Evolutionary conservation across 2,888 invertebrate genomes (phyloP), one percentile per base, ranked within the genome.

Genomic region (Pollenia angustigena): DNA sequence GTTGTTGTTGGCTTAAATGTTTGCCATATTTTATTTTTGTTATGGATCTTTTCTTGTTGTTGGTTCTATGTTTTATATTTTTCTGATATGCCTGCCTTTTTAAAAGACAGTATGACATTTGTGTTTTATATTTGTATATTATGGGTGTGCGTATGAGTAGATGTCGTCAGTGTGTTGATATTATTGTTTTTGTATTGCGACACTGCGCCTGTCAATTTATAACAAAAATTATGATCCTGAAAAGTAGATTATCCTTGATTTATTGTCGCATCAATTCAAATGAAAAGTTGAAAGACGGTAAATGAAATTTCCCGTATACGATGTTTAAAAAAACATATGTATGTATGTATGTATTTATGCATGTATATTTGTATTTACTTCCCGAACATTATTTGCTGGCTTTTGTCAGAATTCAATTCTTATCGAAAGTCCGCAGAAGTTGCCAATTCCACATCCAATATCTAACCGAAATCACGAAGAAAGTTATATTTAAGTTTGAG

Each of bases 201-300:
- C 81, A 87, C 84, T 87, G 87, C 84, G 87, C 85, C 91, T 92
- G 93, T 92, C 93, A 92, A 93, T 93, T 92, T 91, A 90, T 74
- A 91, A 93, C 91, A 92, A 90, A 93, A 93, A 92, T 93, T 93
- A 92, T 93, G 93, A 93, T 92, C 90, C 92, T 91, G 90, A 91
- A 91, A 93, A 93, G 92, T 93, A 92, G 93, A 92, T 93, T 92
- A 92, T 93, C 93, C 91, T 92, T 93, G 93, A 92, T 92, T 93
- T 92, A 92, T 92, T 88, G 91, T 90, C 90, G 89, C 92, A 91
- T 91, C 91, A 92, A 90, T 82, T 87, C 50, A 74, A 81, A 84
- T 87, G 72, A 87, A 84, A 87, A 81, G 76, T 81, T 87, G 78
- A 84, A 84, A 84, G 68, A 64, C 81, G 83, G 66, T 78, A 84